phyloP scores from a whole-genome alignment of 2,888 invertebrate genomes.

The Euspilapteryx auroguttella region DNA sequence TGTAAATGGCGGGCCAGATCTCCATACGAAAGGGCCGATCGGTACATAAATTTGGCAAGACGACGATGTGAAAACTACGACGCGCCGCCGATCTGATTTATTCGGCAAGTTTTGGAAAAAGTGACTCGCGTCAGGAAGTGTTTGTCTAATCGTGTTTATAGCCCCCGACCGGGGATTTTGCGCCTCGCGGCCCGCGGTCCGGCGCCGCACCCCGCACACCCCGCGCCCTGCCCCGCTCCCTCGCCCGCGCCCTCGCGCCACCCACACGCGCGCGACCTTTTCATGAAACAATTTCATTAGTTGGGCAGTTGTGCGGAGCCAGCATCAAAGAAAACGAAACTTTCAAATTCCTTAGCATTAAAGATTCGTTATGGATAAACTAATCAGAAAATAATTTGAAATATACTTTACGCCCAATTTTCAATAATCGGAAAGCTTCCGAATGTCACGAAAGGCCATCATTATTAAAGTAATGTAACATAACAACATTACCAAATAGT shows the following conservation, averaged over 20 bases:
- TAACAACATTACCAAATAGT: constrained; percentile 3
- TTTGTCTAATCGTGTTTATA: constrained; percentile 59
- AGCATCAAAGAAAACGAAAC: no score
- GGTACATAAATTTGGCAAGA: constrained; percentile 62
- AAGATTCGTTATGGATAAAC: no score
- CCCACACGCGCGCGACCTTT: not conserved
- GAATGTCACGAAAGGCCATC: not conserved
- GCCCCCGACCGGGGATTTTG: constrained; percentile 33
- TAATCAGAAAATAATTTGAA: no score
- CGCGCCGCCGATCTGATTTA: constrained; percentile 58
- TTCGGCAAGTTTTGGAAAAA: constrained; percentile 55
- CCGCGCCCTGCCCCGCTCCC: no score
- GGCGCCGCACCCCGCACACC: no score
- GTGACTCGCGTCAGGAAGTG: constrained; percentile 56
- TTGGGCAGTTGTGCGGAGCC: no score
- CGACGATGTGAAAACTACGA: constrained; percentile 58
- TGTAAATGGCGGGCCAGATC: constrained; percentile 59
- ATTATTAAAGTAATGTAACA: constrained; percentile 2
- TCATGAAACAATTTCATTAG: not conserved
- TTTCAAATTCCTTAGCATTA: no score
- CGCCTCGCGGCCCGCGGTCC: constrained; percentile 23
- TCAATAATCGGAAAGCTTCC: no score
- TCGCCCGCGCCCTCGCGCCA: no score
- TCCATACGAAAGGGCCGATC: constrained; percentile 62
- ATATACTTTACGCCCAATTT: no score